Evolutionary conservation across 2,888 invertebrate genomes (phyloP).

Genomic region (Lacanobia wlatinum): DNA sequence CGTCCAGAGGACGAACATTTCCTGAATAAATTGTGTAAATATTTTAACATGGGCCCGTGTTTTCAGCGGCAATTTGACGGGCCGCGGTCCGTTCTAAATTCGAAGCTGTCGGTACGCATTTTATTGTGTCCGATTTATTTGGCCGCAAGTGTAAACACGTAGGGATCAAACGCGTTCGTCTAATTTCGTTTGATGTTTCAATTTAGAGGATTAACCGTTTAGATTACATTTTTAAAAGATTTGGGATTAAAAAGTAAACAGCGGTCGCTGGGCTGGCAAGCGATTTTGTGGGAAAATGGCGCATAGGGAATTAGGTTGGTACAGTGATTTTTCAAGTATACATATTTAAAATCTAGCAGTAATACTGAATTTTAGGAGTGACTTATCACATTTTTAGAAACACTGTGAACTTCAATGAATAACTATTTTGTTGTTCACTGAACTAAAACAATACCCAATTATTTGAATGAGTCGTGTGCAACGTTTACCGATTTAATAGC

Average conservation of each 20-base stretch:
- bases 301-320: not conserved
- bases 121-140: conserved; percentile 70
- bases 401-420: too few relatives aligned
- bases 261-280: not conserved
- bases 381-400: not conserved
- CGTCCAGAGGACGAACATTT: conserved; percentile 73
- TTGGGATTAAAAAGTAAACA: conserved; percentile 36
- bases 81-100: conserved; percentile 69
- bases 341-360: not conserved
- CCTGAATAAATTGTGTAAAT: conserved; percentile 74
- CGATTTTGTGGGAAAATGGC: not conserved
- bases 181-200: conserved; percentile 64
- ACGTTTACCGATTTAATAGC: conserved; percentile 9
- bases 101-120: conserved; percentile 69
- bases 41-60: conserved; percentile 70
- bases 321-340: too few relatives aligned
- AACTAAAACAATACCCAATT: not conserved
- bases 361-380: not conserved
- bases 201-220: conserved; percentile 51
- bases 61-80: conserved; percentile 72
- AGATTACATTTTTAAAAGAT: conserved; percentile 47
- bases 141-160: conserved; percentile 61
- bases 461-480: not conserved
- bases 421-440: too few relatives aligned
- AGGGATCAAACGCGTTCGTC: conserved; percentile 54